Percentiles rank a stretch among this genome's conserved stretches.
phyloP scores from a whole-genome alignment of 2,888 invertebrate species.

The Alviniconcha strummeri region DNA sequence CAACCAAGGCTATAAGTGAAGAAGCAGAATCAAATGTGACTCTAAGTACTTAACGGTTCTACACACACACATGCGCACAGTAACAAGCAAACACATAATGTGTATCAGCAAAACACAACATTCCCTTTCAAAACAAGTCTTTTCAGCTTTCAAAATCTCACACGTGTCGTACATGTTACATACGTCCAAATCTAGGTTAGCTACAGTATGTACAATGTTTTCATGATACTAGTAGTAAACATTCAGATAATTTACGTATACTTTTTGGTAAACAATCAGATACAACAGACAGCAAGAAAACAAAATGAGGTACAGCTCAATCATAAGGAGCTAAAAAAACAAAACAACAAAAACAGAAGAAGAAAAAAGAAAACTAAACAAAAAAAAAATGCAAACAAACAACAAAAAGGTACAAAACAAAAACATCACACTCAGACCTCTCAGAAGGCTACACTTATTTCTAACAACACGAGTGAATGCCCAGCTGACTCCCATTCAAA shows the following conservation, averaged over 20 bases:
- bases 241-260: conserved; percentile 6
- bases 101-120: not conserved
- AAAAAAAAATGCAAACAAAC: not conserved
- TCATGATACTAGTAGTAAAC: not conserved
- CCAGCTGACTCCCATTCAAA: too few relatives aligned
- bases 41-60: not conserved
- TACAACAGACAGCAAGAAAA: not conserved
- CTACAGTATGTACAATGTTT: conserved; percentile 20
- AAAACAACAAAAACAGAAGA: not conserved
- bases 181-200: conserved; percentile 23
- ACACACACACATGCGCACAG: not conserved
- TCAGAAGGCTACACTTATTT: too few relatives aligned
- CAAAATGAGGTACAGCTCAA: not conserved
- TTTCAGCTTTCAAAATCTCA: conserved; percentile 24
- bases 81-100: not conserved
- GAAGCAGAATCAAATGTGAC: not conserved
- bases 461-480: too few relatives aligned
- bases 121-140: conserved; percentile 22
- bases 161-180: conserved; percentile 17
- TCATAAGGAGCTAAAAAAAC: not conserved
- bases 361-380: not conserved
- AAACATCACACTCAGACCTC: too few relatives aligned
- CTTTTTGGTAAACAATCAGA: not conserved
- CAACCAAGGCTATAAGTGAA: not conserved
- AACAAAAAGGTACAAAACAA: not conserved